Evolutionary conservation across 1,140 invertebrate species (phyloP), one percentile per base, ranked within the genome.

Genomic region (Brachionus koreanus): DNA sequence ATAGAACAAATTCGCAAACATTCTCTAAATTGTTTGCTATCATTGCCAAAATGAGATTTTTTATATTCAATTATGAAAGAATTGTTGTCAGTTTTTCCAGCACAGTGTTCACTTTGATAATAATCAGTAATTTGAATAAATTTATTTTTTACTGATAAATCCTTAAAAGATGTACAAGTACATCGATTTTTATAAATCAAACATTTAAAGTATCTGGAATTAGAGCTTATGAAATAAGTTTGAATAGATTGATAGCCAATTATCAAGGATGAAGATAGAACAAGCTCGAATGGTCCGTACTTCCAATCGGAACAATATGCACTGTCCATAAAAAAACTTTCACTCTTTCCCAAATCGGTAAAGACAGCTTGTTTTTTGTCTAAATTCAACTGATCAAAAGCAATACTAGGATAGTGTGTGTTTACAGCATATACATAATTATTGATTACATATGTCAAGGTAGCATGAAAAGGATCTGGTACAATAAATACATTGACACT

Each of bases 381-480:
- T 4, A 10, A 25, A 42, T 75, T 75, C 7, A 75, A n/a, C 1
- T 43, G 37, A 75, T 49, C 37, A n/a, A 52, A 10, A 19, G n/a
- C 16, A 23, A 77, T 35, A 77, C 52, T 52, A 13, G 9, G 16
- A 52, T 77, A 77, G 25, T 49, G 16, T 9, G 52, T 77, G 33
- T 77, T 77, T 33, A 57, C 46, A 37, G n/a, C 16, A 77, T 57
- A 49, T 16, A 77, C 13, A 52, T 61, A 10, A 42, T 77, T 77
- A 33, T 77, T 46, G 23, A 57, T 33, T 29, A 61, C 42, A 61
- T 77, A 77, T 19, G 74, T 19, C 6, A 77, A 16, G 7, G 74
- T 77, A 33, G 46, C 76, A 39, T 79, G 76, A 65, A 79, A 79
- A 3, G 76, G 76, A 63, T 79, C 76, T 12, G 49, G 10, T 10